Conservation (phyloP, 2,888 invertebrate species). For the Rotaria socialis region DNA sequence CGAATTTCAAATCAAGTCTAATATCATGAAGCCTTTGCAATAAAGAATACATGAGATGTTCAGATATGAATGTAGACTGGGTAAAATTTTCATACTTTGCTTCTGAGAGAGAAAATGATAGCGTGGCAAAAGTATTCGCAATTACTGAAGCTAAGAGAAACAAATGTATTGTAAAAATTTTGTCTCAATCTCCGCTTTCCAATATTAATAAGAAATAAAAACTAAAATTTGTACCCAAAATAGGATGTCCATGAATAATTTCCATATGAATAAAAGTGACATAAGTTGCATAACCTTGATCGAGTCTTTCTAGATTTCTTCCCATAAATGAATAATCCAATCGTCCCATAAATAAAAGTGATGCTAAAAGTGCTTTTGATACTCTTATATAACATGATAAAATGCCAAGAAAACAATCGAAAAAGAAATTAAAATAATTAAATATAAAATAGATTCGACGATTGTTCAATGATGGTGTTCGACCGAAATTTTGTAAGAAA, state of each 20-base stretch:
- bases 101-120: too few species aligned
- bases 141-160: too few species aligned
- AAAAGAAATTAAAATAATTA: conserved; percentile 46
- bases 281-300: conserved; percentile 45
- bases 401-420: conserved; percentile 45
- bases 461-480: conserved; percentile 38
- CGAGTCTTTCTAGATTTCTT: conserved; percentile 42
- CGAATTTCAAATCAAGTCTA: too few species aligned
- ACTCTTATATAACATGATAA: conserved; percentile 44
- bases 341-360: conserved; percentile 44
- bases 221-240: neutral
- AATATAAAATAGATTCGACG: conserved; percentile 43
- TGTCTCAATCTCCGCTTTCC: too few species aligned
- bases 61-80: too few species aligned
- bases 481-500: conserved; percentile 35
- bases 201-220: neutral
- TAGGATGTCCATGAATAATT: conserved; percentile 45
- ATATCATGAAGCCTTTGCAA: too few species aligned
- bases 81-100: too few species aligned
- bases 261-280: conserved; percentile 47
- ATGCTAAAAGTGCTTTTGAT: conserved; percentile 42
- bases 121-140: too few species aligned
- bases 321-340: conserved; percentile 46
- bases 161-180: too few species aligned
- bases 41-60: too few species aligned